A percentile compares a stretch with the other conserved stretches of the same genome.
Conservation (phyloP, 2,797 vertebrate species). For the Fratercula arctica region DNA sequence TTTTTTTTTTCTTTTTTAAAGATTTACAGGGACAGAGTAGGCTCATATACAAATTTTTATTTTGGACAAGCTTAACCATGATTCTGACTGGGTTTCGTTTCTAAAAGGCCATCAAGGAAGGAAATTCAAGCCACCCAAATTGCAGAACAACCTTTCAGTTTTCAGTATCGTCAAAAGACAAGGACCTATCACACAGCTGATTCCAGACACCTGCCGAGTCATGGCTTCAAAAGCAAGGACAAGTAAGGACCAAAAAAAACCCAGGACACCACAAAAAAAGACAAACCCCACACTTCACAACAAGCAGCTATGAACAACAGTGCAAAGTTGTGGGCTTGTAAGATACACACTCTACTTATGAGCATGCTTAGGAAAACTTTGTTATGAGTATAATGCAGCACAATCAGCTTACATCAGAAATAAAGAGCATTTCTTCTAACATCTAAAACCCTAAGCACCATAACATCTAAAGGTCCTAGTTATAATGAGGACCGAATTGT, state of each 20-base stretch:
- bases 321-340: neutral
- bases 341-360: neutral
- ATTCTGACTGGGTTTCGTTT: neutral
- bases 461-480: neutral
- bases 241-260: neutral
- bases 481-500: neutral
- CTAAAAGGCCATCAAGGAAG: neutral
- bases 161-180: neutral
- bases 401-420: neutral
- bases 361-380: neutral
- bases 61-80: neutral
- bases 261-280: neutral
- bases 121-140: neutral
- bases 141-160: neutral
- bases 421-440: neutral
- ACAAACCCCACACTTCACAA: neutral
- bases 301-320: neutral
- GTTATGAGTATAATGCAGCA: neutral
- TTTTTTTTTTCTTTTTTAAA: neutral
- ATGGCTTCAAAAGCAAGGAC: neutral
- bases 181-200: neutral
- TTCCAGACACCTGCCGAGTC: neutral
- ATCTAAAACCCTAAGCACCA: neutral
- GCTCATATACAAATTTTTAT: neutral
- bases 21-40: neutral